Conservation (phyloP, 2,113 vertebrate species). For the Myrmophylax atrothorax region DNA sequence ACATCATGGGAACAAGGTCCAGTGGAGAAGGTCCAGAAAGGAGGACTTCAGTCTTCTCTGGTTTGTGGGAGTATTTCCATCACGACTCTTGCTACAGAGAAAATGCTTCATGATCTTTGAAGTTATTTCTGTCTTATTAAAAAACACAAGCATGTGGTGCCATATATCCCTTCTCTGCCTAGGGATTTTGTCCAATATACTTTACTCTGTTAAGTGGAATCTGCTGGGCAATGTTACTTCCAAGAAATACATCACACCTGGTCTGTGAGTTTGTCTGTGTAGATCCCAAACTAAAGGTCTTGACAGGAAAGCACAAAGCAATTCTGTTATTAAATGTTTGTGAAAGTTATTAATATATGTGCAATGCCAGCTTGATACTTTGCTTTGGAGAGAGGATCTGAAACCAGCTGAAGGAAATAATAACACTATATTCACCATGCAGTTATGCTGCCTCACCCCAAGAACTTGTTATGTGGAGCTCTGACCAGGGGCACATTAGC, state of each 20-base stretch:
- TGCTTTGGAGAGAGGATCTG: background rate
- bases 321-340: slow-evolving; percentile 20
- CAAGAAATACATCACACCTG: background rate
- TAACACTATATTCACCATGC: background rate
- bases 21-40: background rate
- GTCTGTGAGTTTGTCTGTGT: background rate
- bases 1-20: background rate
- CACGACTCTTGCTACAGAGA: background rate
- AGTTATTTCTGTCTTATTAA: background rate
- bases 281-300: background rate
- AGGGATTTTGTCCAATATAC: background rate
- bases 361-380: background rate
- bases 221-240: background rate
- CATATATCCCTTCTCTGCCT: background rate
- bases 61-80: background rate
- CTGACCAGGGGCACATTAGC: background rate
- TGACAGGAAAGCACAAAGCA: background rate
- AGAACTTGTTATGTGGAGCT: background rate
- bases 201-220: background rate
- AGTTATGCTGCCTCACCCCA: slow-evolving; percentile 7
- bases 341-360: slow-evolving; percentile 7
- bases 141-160: background rate
- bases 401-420: slow-evolving; percentile 30
- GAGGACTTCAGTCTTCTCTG: background rate
- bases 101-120: background rate